Percentiles rank a stretch among this genome's conserved stretches.
These are phyloP conservation scores for Siderastrea siderea DNA, from an alignment of 92 coral and sea anemone species.

Conservation along the genomic window DNA sequence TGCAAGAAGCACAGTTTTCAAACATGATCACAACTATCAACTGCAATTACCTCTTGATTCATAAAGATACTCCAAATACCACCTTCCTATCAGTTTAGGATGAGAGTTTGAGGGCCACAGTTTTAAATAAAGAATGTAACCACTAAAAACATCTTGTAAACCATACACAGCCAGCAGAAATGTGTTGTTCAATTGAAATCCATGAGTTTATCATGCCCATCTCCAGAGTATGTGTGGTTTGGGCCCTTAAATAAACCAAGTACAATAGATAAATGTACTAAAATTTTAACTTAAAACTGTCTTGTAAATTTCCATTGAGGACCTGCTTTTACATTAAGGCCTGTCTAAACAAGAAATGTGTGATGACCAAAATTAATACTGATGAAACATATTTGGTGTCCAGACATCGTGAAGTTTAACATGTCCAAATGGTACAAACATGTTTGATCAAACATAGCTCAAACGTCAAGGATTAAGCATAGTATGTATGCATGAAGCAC, in stretches of 20 bases:
- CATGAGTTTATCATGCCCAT: too few species aligned
- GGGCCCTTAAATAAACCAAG: slow-evolving; percentile 47
- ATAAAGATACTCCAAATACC: slow-evolving; percentile 65
- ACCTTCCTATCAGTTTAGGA: slow-evolving; percentile 67
- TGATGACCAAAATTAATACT: background rate
- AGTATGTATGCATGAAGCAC: background rate
- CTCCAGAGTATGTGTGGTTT: slow-evolving; percentile 66
- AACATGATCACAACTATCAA: background rate
- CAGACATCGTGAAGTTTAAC: background rate
- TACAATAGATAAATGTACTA: too few species aligned
- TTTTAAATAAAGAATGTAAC: too few species aligned
- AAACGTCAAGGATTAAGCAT: too few species aligned
- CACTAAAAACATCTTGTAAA: too few species aligned
- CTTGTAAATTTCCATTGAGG: background rate
- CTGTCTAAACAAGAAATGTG: background rate
- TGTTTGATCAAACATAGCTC: background rate
- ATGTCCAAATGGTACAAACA: background rate
- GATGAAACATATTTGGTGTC: background rate
- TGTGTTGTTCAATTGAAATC: too few species aligned
- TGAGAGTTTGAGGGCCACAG: slow-evolving; percentile 34
- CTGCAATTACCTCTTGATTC: slow-evolving; percentile 40
- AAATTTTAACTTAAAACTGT: too few species aligned
- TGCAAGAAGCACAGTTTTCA: too few species aligned
- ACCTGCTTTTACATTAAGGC: background rate
- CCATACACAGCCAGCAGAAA: too few species aligned